Conservation (phyloP, 2,888 invertebrate species). For the Theretra japonica region DNA sequence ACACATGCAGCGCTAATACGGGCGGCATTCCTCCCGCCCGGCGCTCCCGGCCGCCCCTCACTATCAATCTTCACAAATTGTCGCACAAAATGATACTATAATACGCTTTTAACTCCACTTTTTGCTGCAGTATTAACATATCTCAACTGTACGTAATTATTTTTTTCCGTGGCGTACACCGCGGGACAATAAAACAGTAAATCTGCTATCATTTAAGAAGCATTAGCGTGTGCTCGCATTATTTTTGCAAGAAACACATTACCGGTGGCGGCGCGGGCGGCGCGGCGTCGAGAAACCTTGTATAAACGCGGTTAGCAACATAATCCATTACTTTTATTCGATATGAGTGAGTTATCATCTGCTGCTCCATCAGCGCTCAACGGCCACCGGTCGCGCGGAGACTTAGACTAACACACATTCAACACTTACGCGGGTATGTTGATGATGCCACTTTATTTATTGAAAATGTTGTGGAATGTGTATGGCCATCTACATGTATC, state of each 20-base stretch:
- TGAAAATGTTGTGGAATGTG: too few relatives aligned
- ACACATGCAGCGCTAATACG: constrained; percentile 11
- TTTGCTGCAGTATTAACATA: constrained; percentile 42
- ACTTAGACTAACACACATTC: not conserved
- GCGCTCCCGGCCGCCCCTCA: constrained; percentile 38
- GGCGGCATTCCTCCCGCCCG: constrained; percentile 35
- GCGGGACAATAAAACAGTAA: constrained; percentile 57
- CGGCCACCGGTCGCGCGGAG: not conserved
- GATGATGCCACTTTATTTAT: too few relatives aligned
- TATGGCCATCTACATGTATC: too few relatives aligned
- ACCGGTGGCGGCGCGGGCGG: constrained; percentile 1
- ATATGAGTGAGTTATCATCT: constrained; percentile 6
- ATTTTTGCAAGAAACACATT: constrained; percentile 41
- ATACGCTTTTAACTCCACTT: constrained; percentile 37
- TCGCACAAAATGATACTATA: constrained; percentile 50
- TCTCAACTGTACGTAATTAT: constrained; percentile 42
- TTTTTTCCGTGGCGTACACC: constrained; percentile 46
- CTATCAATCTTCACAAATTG: constrained; percentile 44
- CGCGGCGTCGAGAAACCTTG: not conserved
- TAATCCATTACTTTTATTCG: constrained; percentile 16
- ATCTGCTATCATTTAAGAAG: constrained; percentile 65
- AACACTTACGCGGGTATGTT: too few relatives aligned
- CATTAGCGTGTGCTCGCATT: constrained; percentile 54
- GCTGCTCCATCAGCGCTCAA: constrained; percentile 4
- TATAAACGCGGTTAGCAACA: constrained; percentile 21